A percentile compares a stretch with the other conserved stretches of the same genome.
Conservation (phyloP, 2,888 invertebrate species). For the Aleiodes alternator region DNA sequence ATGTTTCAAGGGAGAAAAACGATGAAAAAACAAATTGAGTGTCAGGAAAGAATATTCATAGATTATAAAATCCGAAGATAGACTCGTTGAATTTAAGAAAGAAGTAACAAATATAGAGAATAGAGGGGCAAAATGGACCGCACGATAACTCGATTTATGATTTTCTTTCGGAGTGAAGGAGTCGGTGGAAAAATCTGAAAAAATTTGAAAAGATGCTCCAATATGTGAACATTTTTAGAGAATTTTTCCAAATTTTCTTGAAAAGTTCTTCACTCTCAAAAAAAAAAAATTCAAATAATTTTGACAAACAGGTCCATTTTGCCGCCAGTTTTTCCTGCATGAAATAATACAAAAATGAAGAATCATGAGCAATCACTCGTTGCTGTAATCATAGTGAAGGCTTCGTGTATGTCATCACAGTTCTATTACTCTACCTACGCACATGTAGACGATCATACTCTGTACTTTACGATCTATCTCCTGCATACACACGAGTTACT, state of each 20-base stretch:
- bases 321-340: too few relatives aligned
- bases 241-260: too few relatives aligned
- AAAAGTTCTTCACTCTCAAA: too few relatives aligned
- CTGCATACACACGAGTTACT: slow-evolving; percentile 6
- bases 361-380: slow-evolving; percentile 30
- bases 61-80: background rate
- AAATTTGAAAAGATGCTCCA: too few relatives aligned
- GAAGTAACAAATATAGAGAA: too few relatives aligned
- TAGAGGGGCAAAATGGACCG: too few relatives aligned
- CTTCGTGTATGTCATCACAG: slow-evolving; percentile 43
- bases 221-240: too few relatives aligned
- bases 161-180: too few relatives aligned
- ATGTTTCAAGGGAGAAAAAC: background rate
- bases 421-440: slow-evolving; percentile 49
- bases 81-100: background rate
- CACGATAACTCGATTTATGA: too few relatives aligned
- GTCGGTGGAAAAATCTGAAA: too few relatives aligned
- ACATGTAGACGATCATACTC: slow-evolving; percentile 49
- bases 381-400: slow-evolving; percentile 25
- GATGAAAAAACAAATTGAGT: background rate
- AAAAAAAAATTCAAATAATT: background rate
- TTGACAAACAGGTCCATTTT: too few relatives aligned
- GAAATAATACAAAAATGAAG: background rate
- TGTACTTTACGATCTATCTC: slow-evolving; percentile 20
- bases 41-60: too few relatives aligned